Evolutionary conservation across 2,888 invertebrate species (phyloP).

Genomic region (Cryptocephalus moraei): DNA sequence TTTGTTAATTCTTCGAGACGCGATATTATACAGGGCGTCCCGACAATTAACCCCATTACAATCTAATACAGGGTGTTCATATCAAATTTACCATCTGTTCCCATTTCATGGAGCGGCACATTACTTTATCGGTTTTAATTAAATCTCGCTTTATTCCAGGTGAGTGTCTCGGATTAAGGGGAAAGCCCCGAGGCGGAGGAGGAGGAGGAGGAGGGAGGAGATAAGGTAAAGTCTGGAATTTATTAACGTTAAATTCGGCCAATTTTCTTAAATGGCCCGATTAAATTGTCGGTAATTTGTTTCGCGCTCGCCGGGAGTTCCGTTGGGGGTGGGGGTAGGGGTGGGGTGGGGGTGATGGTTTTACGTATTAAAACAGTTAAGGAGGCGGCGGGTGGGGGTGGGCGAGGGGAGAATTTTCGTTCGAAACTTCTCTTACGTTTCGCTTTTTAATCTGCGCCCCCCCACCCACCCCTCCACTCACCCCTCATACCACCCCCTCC

Average conservation of each 20-base stretch:
- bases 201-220: conserved; percentile 27
- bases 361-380: too few species aligned
- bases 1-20: too few species aligned
- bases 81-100: too few species aligned
- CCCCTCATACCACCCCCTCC: too few species aligned
- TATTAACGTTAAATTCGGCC: conserved; percentile 38
- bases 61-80: too few species aligned
- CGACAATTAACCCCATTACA: too few species aligned
- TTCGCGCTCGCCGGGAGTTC: conserved; percentile 24
- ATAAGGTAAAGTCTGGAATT: conserved; percentile 39
- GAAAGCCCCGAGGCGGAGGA: conserved; percentile 13
- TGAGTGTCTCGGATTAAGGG: conserved; percentile 22
- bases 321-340: conserved; percentile 8
- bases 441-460: conserved; percentile 34
- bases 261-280: conserved; percentile 39
- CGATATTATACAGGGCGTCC: too few species aligned
- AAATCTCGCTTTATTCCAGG: conserved; percentile 28
- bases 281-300: conserved; percentile 39
- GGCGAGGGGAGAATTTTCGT: too few species aligned
- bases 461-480: too few species aligned
- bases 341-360: conserved; percentile 2
- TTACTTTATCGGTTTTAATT: too few species aligned
- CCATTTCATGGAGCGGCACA: too few species aligned
- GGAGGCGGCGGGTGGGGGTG: too few species aligned
- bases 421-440: conserved; percentile 11